Base-by-base conservation (phyloP, 2,113 vertebrate genomes). In the Taxidea taxus region DNA sequence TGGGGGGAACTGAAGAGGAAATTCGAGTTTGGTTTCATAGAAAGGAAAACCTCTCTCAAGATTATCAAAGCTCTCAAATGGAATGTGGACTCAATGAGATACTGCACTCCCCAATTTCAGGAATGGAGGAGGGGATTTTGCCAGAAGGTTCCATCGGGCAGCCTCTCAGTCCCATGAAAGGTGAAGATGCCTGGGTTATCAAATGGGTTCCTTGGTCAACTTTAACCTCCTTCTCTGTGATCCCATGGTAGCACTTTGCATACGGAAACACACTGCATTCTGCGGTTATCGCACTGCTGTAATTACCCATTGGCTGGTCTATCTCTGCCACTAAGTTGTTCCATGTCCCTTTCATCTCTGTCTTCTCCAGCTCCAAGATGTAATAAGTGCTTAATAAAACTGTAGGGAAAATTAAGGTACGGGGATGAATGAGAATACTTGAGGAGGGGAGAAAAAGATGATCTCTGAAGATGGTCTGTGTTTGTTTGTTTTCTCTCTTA, bases 21-120 rank as follows among this genome's bases (percentile, higher is more conserved):
- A 91, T 89, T 16, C 56, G 6, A 93, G 62, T 56, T 78, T 4
- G 6, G 42, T 23, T 93, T 93, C 62, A 93, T 13, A 64, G 16
- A 89, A 95, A 81, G 34, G 78, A 78, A 88, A 93, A 51, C 78
- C 72, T 86, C 84, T 89, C 58, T 84, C 60, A n/a, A 82, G 64
- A 92, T 92, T 23, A 92, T 62, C 54, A 14, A 60, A 62, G 60
- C 47, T 83, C 47, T 92, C 60, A 86, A 58, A 29, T n/a, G 49
- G 92, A 91, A 87, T 25, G 39, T 16, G 34, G 84, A 68, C 39
- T 51, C 58, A 4, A 16, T 74, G 64, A 75, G 60, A 88, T 12
- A n/a, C 23, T 4, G 20, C 14, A 37, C 16, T 23, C 31, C 23
- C 87, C 51, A 51, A 51, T 42, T 84, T 54, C 64, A 11, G 1